Percentiles rank a stretch among this genome's conserved stretches.
Conservation (phyloP, 2,113 vertebrate genomes). For the Apistogramma diplotaenia region DNA sequence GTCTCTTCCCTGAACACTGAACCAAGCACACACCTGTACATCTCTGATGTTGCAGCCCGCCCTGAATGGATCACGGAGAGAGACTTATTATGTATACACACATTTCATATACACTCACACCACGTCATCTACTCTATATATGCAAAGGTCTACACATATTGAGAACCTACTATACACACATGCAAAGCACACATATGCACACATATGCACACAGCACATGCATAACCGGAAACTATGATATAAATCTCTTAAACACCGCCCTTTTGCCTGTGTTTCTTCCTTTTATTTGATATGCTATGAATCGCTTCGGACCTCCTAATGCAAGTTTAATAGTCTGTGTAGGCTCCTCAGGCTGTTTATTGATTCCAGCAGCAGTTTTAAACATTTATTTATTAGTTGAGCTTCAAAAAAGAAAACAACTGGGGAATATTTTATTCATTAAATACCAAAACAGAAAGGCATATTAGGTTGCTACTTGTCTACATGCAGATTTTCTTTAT, state of each 20-base stretch:
- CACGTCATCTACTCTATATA: background rate
- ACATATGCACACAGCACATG: background rate
- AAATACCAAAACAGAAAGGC: background rate
- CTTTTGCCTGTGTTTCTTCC: background rate
- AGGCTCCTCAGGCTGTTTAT: background rate
- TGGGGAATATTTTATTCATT: background rate
- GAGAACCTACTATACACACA: background rate
- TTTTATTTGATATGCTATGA: background rate
- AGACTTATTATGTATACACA: background rate
- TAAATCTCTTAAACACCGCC: background rate
- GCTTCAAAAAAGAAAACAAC: background rate
- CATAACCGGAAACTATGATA: background rate
- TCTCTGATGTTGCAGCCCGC: slow-evolving; percentile 70
- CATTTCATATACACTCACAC: background rate
- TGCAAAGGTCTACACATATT: background rate
- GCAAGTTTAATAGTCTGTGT: slow-evolving; percentile 24
- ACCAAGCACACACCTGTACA: slow-evolving; percentile 88
- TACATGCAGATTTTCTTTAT: background rate
- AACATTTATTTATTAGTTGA: background rate
- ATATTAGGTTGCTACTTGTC: background rate
- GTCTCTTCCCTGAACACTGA: slow-evolving; percentile 81
- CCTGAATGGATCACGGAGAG: slow-evolving; percentile 65
- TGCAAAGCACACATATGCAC: background rate
- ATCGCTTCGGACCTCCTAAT: background rate
- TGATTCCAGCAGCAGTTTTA: slow-evolving; percentile 13